Evolutionary conservation across 2,797 vertebrate species (phyloP), one percentile per base, ranked within the genome.

Genomic region (Kryptolebias ocellatus): DNA sequence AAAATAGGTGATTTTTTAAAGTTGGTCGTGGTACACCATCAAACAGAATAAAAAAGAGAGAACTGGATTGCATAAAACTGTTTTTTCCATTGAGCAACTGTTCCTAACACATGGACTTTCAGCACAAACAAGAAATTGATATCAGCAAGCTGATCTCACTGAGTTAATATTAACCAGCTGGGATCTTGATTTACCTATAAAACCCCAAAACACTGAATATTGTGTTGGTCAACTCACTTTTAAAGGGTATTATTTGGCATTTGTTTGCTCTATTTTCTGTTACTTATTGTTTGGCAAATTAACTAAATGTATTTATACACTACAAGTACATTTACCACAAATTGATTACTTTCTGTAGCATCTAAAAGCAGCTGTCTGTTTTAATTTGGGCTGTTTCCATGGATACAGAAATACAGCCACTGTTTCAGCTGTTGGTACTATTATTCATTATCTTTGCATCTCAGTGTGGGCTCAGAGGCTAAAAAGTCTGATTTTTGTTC

Each of bases 91-190:
- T 45, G 65, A 53, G 46, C 45, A 5, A 56, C 28, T 46, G 5
- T 70, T 56, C 20, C 47, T 15, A 47, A 37, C 27, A 53, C 11
- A 46, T 54, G 42, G 42, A 61, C 7, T 0, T 14, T n/a, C 2
- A 24, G 20, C 20, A 24, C 20, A 24, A 24, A 24, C 20, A 24
- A 24, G 39, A 4, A 10, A 51, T 60, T 67, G 2, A 51, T 29
- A 45, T 52, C 49, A 63, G 62, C 65, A 66, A 39, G 39, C 56
- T 18, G 12, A 5, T 62, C 15, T 42, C 4, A 27, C 11, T 4
- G 20, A 3, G 28, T 64, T 57, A 57, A 57, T 31, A 16, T 15
- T 55, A 8, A 56, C 14, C 58, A 56, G 12, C 20, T 60, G 29
- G 11, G 16, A 20, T 12, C n/a, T 16, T 4, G 8, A 15, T 28